phyloP scores from a whole-genome alignment of 2,888 invertebrate genomes.

The Uropetala carovei region DNA sequence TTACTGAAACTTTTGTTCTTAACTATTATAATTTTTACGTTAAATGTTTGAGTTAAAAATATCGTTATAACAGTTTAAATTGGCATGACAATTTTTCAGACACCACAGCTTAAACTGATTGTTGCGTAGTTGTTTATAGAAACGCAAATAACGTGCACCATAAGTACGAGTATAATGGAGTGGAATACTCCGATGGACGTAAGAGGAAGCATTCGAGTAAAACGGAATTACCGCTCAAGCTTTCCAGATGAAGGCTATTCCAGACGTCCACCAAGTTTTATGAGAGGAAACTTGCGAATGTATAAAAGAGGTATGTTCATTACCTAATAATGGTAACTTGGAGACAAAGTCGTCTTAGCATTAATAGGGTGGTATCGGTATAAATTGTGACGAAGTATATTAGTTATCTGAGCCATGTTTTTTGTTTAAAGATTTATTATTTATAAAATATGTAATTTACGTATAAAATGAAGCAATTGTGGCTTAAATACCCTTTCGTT shows the following conservation, averaged over 20 bases:
- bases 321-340: neutral
- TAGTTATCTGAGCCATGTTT: neutral
- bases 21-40: no score
- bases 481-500: neutral
- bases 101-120: neutral
- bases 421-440: neutral
- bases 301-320: conserved; percentile 46
- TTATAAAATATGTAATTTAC: neutral
- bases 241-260: conserved; percentile 25
- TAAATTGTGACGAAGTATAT: neutral
- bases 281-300: conserved; percentile 40
- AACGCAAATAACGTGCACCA: neutral
- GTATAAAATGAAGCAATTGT: neutral
- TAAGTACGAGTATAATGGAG: neutral
- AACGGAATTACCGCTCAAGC: neutral
- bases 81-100: neutral
- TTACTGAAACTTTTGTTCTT: no score
- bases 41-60: neutral
- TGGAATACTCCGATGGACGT: conserved; percentile 41
- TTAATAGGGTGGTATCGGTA: neutral
- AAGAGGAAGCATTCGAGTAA: neutral
- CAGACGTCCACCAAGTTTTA: neutral
- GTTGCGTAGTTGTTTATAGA: conserved; percentile 56
- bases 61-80: conserved; percentile 17
- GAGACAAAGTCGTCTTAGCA: conserved; percentile 14